Conservation (phyloP, 2,797 vertebrate species). For the Argyrosomus regius region DNA sequence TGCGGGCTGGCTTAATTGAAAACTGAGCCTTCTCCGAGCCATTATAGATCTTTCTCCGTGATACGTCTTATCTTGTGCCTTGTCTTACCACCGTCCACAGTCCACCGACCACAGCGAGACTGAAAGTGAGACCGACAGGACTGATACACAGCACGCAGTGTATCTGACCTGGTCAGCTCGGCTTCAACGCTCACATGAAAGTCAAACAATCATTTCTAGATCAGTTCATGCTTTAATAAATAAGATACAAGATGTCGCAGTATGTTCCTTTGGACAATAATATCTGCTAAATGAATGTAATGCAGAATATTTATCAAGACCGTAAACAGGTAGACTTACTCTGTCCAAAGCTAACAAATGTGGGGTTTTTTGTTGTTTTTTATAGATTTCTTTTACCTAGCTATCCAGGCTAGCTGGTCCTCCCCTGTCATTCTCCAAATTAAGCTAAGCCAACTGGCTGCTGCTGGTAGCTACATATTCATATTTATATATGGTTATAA, state of each 20-base stretch:
- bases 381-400: background rate
- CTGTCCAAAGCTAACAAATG: background rate
- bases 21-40: conserved; percentile 56
- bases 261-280: background rate
- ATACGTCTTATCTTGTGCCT: conserved; percentile 67
- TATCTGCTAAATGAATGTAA: background rate
- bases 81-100: conserved; percentile 37
- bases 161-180: conserved; percentile 40
- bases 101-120: conserved; percentile 5
- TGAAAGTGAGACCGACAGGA: conserved; percentile 54
- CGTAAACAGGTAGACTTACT: background rate
- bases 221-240: conserved; percentile 8
- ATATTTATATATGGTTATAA: too few relatives aligned
- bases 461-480: too few relatives aligned
- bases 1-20: conserved; percentile 70
- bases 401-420: background rate
- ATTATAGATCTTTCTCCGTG: conserved; percentile 54
- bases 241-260: background rate
- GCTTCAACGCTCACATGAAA: conserved; percentile 24
- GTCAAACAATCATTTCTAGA: conserved; percentile 18
- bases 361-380: background rate
- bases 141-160: conserved; percentile 27
- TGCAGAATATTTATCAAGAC: too few relatives aligned
- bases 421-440: background rate
- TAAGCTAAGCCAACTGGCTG: background rate